Evolutionary conservation across 2,797 vertebrate genomes (phyloP).

Genomic region (Mastacembelus armatus): DNA sequence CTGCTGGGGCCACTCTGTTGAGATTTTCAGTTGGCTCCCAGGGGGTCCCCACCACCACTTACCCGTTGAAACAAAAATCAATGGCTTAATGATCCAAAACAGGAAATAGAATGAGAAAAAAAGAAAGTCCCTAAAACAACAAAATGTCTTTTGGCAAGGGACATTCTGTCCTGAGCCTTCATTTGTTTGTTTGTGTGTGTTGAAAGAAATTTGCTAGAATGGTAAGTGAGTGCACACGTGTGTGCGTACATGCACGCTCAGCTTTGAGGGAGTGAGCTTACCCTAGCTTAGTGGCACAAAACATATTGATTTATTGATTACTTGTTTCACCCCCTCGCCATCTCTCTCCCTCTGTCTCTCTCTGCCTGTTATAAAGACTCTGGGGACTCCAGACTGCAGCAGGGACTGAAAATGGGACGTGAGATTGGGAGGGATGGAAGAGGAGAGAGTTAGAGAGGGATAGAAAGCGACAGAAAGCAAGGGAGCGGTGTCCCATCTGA

Average conservation of each 20-base stretch:
- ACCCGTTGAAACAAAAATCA: conserved; percentile 87
- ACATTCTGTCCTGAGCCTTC: conserved; percentile 78
- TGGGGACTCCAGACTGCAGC: conserved; percentile 68
- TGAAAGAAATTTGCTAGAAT: conserved; percentile 70
- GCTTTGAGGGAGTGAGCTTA: conserved; percentile 80
- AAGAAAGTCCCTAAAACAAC: conserved; percentile 84
- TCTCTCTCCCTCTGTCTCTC: conserved; percentile 58
- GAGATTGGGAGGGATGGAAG: conserved; percentile 53
- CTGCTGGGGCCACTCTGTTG: conserved; percentile 82
- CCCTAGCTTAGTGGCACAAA: conserved; percentile 83
- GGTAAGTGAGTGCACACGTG: conserved; percentile 62
- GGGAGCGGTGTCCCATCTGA: conserved; percentile 66
- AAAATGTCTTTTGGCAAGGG: conserved; percentile 86
- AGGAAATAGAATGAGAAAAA: conserved; percentile 86
- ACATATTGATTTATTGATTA: conserved; percentile 87
- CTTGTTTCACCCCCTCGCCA: conserved; percentile 79
- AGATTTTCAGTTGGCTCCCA: conserved; percentile 79
- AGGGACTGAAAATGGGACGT: conserved; percentile 65
- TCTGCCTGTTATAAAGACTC: conserved; percentile 70
- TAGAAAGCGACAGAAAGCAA: conserved; percentile 55
- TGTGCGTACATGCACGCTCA: conserved; percentile 47
- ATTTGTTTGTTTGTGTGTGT: conserved; percentile 73
- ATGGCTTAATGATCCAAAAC: conserved; percentile 89
- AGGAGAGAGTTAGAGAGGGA: conserved; percentile 53
- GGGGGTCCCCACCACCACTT: conserved; percentile 83